Base-by-base conservation (phyloP, 2,888 invertebrate genomes). In the Drosophila neotestacea region DNA sequence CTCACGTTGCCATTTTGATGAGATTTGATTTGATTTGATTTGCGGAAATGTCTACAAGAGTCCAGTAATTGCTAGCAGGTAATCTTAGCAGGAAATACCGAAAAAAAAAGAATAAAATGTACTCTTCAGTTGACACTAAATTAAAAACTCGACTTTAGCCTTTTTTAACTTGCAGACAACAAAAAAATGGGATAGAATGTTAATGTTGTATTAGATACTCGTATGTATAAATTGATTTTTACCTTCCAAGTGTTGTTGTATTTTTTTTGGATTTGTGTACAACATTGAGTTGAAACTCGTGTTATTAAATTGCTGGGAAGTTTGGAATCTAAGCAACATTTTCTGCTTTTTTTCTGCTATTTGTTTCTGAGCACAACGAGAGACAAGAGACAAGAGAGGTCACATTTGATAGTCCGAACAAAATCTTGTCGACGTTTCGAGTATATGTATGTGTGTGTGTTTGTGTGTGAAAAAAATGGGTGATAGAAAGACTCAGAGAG, bases 351-450 rank as follows among this genome's bases (percentile, higher is more conserved):
- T 75, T 68, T 73, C 67, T 59, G 62, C 59, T 69, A 63, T 68
- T 79, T 77, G 56, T 68, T 68, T 62, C 46, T n/a, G 27, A 47
- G 56, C 69, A 62, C 65, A 63, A 62, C 56, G 72, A 56, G 72
- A 60, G 54, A 64, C 73, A 60, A 62, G 74, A 60, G 67, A 67
- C 76, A 84, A 82, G 72, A 77, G 85, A 85, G 88, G 81, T 85
- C 88, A 88, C 86, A 83, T 86, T 84, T 84, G 86, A 84, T 86
- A 84, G 86, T 84, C 77, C 73, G 72, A 74, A 84, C 81, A 77
- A 81, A 83, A 80, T 85, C 87, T 81, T 81, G 87, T 85, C 80
- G 86, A 84, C 76, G 70, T 79, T n/a, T 65, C 28, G 64, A 34
- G 30, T 54, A 32, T 67, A 32, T 65, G 64, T 62, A 48, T 70